Percentiles rank a stretch among this genome's conserved stretches.
phyloP scores from a whole-genome alignment of 2,888 invertebrate genomes.

The Conistra vaccinii region DNA sequence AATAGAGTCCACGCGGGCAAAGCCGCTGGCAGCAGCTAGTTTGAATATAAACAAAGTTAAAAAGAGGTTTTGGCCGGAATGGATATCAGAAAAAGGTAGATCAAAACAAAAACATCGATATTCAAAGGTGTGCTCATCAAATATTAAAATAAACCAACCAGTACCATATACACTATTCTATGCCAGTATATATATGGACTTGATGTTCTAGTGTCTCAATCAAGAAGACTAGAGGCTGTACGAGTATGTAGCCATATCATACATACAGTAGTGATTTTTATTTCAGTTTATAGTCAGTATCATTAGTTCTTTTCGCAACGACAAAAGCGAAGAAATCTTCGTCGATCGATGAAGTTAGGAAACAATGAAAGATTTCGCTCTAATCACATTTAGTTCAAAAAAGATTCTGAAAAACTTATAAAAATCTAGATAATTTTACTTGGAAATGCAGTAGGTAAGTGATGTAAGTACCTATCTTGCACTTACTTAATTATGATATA shows the following conservation, averaged over 20 bases:
- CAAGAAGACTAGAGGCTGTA: not conserved
- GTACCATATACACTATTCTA: not conserved
- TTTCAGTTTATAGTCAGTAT: not conserved
- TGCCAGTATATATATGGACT: not conserved
- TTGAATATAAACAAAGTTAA: not conserved
- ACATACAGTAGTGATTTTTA: too few species aligned
- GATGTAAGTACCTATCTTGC: not conserved
- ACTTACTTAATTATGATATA: not conserved
- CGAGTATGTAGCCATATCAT: not conserved
- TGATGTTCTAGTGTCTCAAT: not conserved
- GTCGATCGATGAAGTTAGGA: not conserved
- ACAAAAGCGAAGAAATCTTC: not conserved
- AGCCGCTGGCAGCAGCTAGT: too few species aligned
- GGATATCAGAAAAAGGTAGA: not conserved
- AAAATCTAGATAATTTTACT: conserved; percentile 4
- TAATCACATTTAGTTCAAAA: too few species aligned
- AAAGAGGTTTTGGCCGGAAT: not conserved
- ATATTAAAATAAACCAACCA: not conserved
- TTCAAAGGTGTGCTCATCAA: not conserved
- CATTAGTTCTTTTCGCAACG: not conserved
- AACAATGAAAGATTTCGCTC: not conserved
- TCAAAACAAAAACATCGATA: not conserved
- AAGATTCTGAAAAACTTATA: conserved; percentile 4
- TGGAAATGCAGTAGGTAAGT: not conserved
- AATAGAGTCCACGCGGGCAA: too few species aligned